Conservation (phyloP, 2,113 vertebrate species). For the Trichomycterus rosablanca region DNA sequence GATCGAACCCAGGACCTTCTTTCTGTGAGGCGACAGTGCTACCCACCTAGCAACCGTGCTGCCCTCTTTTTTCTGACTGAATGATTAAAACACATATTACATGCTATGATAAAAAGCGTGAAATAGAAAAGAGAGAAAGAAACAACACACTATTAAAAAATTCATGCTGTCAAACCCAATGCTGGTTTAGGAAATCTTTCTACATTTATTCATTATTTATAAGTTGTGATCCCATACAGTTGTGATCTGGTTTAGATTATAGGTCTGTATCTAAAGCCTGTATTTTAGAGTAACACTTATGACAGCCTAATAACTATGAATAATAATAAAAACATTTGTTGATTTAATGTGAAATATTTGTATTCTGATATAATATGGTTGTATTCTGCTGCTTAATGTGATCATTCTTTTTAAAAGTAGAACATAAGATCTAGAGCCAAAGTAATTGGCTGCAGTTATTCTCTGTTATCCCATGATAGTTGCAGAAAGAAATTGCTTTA, state of each 20-base stretch:
- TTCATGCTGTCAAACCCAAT: conserved; percentile 10
- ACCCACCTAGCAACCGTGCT: too few relatives aligned
- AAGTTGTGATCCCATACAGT: not conserved
- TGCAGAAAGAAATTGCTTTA: conserved; percentile 8
- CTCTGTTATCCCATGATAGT: conserved; percentile 16
- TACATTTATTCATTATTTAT: conserved; percentile 17
- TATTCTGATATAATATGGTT: not conserved
- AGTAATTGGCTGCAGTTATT: conserved; percentile 14
- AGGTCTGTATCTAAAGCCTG: too few relatives aligned
- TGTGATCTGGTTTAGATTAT: too few relatives aligned
- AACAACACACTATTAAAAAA: not conserved
- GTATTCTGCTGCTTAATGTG: not conserved
- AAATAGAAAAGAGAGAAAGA: not conserved
- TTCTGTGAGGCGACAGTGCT: too few relatives aligned
- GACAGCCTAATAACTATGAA: too few relatives aligned
- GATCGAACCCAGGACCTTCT: too few relatives aligned
- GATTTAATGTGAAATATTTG: too few relatives aligned
- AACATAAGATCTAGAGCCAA: not conserved
- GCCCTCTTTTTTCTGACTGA: too few relatives aligned
- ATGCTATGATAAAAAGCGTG: not conserved
- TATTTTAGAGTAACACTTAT: too few relatives aligned
- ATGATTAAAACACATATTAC: too few relatives aligned
- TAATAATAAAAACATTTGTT: conserved; percentile 46
- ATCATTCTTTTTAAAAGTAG: not conserved
- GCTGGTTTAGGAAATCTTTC: not conserved